Evolutionary conservation across 2,888 invertebrate genomes (phyloP), one percentile per base, ranked within the genome.

Genomic region (Boloria euphrosyne): DNA sequence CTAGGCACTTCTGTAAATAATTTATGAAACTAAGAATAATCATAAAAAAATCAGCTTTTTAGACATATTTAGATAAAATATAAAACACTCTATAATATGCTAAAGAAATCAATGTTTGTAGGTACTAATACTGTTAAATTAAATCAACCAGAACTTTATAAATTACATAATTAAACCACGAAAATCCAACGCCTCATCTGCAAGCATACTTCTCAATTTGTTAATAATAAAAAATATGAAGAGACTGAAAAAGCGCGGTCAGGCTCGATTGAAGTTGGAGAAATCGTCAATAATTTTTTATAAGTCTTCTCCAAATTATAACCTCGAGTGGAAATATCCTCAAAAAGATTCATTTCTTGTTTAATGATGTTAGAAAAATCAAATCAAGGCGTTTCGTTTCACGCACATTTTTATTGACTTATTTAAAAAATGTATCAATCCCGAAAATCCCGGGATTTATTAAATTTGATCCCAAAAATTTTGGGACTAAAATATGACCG

Each of bases 281-380:
- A 27, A 52, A 52, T 22, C 52, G 52, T 52, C 52, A 52, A 22
- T 52, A 27, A n/a, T n/a, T n/a, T n/a, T n/a, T n/a, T n/a, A n/a
- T n/a, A n/a, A n/a, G n/a, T n/a, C n/a, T n/a, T n/a, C n/a, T n/a
- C n/a, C n/a, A n/a, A n/a, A n/a, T n/a, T n/a, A n/a, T n/a, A n/a
- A n/a, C n/a, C n/a, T n/a, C n/a, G n/a, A n/a, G n/a, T n/a, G n/a
- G n/a, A n/a, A n/a, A n/a, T n/a, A n/a, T n/a, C n/a, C n/a, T n/a
- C n/a, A n/a, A n/a, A n/a, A n/a, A n/a, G n/a, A n/a, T n/a, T n/a
- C n/a, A n/a, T n/a, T n/a, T n/a, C n/a, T n/a, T n/a, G n/a, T n/a
- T n/a, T n/a, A n/a, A n/a, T n/a, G n/a, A n/a, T n/a, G n/a, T n/a
- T n/a, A n/a, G n/a, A n/a, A n/a, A n/a, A n/a, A n/a, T n/a, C n/a